Evolutionary conservation across 2,888 invertebrate species (phyloP).

Genomic region (Cerceris ruficornis): DNA sequence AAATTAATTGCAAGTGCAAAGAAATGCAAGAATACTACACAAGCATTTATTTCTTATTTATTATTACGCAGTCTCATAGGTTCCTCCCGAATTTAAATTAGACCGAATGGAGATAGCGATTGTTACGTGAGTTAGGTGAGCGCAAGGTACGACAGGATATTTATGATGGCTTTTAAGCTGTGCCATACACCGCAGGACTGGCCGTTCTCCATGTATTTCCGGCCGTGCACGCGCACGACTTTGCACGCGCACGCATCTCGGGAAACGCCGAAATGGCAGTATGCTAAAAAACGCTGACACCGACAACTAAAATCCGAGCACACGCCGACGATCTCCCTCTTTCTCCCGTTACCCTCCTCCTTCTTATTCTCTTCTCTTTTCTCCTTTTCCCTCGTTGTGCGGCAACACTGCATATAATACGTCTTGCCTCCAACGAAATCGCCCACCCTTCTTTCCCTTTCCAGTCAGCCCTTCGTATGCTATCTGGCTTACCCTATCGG

Average conservation of each 20-base stretch:
- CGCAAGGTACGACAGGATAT: slow-evolving; percentile 20
- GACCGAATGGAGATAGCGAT: not conserved
- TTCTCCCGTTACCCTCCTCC: slow-evolving; percentile 18
- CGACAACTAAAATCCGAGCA: slow-evolving; percentile 59
- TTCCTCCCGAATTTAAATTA: too few relatives aligned
- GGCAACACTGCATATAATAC: slow-evolving; percentile 6
- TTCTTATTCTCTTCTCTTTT: slow-evolving; percentile 1
- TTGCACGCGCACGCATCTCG: slow-evolving; percentile 40
- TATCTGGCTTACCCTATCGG: slow-evolving; percentile 32
- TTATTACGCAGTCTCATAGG: too few relatives aligned
- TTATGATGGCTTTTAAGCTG: slow-evolving; percentile 27
- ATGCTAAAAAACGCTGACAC: slow-evolving; percentile 68
- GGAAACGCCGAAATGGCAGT: slow-evolving; percentile 67
- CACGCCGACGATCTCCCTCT: slow-evolving; percentile 40
- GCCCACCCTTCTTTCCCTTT: slow-evolving; percentile 8
- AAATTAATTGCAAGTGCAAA: too few relatives aligned
- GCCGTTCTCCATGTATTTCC: slow-evolving; percentile 35
- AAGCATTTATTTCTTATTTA: too few relatives aligned
- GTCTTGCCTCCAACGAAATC: slow-evolving; percentile 39
- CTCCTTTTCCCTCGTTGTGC: not conserved
- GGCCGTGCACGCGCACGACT: slow-evolving; percentile 32
- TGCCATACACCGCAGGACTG: slow-evolving; percentile 7
- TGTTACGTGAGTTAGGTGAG: slow-evolving; percentile 2
- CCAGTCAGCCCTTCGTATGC: not conserved
- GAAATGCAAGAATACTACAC: too few relatives aligned